Evolutionary conservation across 2,113 vertebrate genomes (phyloP).

Genomic region (Pterophyllum scalare): DNA sequence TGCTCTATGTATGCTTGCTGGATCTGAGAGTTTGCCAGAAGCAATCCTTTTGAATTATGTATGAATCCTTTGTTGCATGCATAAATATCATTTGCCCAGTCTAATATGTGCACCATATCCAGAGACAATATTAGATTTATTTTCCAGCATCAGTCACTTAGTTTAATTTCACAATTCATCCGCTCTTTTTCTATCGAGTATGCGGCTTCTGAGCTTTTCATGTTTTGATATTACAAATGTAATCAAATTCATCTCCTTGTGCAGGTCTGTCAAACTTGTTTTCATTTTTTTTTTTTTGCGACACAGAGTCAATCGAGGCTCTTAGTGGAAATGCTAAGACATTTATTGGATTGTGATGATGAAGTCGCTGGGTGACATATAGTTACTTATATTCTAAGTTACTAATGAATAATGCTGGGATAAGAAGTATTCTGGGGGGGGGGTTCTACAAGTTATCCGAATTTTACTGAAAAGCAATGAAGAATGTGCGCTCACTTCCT

Average conservation of each 20-base stretch:
- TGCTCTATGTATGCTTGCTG: slow-evolving; percentile 68
- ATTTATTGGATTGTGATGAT: slow-evolving; percentile 18
- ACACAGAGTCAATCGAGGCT: neutral
- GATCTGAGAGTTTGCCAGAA: slow-evolving; percentile 77
- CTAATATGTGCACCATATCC: slow-evolving; percentile 69
- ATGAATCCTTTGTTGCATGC: slow-evolving; percentile 77
- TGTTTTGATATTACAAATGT: slow-evolving; percentile 42
- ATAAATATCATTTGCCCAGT: slow-evolving; percentile 75
- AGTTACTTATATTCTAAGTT: neutral
- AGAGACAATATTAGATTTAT: slow-evolving; percentile 80
- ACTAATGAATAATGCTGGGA: neutral
- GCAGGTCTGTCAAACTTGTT: slow-evolving; percentile 19
- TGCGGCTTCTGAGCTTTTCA: slow-evolving; percentile 45
- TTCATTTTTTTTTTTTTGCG: slow-evolving; percentile 15
- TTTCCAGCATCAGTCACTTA: slow-evolving; percentile 68
- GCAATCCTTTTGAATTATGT: slow-evolving; percentile 79
- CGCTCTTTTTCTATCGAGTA: slow-evolving; percentile 42
- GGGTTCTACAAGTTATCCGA: neutral
- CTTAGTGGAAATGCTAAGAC: slow-evolving; percentile 13
- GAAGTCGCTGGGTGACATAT: neutral
- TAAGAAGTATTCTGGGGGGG: neutral
- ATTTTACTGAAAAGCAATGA: neutral
- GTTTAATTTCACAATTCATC: slow-evolving; percentile 73
- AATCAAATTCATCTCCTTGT: slow-evolving; percentile 30
- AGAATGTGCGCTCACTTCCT: neutral